Evolutionary conservation across 2,113 vertebrate genomes (phyloP).

Genomic region (Taxidea taxus): DNA sequence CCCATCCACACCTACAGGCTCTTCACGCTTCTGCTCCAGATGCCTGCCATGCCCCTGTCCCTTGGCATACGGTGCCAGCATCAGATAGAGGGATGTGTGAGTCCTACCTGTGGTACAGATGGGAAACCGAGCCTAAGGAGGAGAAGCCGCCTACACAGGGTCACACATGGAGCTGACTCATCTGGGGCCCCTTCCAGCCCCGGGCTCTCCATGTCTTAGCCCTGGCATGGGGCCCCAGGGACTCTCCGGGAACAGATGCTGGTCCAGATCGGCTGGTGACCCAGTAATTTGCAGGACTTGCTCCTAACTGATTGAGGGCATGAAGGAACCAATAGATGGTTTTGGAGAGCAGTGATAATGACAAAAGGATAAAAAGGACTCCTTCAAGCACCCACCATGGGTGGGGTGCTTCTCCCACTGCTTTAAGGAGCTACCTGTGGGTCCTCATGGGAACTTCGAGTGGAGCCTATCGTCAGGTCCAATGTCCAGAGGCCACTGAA

Average conservation of each 20-base stretch:
- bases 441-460: too few species aligned
- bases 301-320: background rate
- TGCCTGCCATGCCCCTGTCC: accelerated
- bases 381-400: accelerated
- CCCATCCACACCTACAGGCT: accelerated
- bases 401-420: background rate
- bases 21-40: background rate
- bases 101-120: accelerated
- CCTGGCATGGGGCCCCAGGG: background rate
- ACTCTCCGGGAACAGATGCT: background rate
- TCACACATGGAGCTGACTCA: background rate
- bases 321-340: accelerated
- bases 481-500: background rate
- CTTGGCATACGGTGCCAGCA: background rate
- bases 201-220: background rate
- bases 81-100: accelerated
- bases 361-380: accelerated
- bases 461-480: background rate
- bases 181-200: too few species aligned
- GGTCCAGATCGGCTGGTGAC: background rate
- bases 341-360: background rate
- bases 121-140: background rate
- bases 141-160: background rate
- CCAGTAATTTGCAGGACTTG: accelerated
- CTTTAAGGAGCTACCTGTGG: background rate